Base-by-base conservation (phyloP, 1,140 invertebrate genomes). In the Pemphigus obesinymphae region DNA sequence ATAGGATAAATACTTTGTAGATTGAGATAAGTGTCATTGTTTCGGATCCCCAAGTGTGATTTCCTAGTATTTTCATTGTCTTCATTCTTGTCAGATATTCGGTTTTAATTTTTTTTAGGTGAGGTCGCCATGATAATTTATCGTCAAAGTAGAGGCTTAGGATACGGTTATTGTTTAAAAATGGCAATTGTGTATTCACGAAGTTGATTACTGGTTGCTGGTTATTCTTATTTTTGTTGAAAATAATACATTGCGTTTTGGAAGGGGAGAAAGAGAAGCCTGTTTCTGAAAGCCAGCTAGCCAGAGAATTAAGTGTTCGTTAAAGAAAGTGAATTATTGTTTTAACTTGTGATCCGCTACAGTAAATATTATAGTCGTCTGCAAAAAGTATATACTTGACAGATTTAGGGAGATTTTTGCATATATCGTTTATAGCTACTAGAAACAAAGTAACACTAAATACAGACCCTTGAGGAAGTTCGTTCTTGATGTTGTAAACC, bases 221-320 rank as follows among this genome's bases (percentile, higher is more conserved):
- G 50, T 20, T 37, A 34, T 76, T 76, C n/a, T 31, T 72, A 37
- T 61, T 58, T 58, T 55, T 55, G n/a, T 55, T 55, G 23, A 55
- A 55, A 3, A 23, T 55, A 2, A 55, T 26, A 26, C 53, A 55
- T 23, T 55, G 53, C 3, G 53, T 55, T 55, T 55, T 55, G 5
- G 53, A 23, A 1, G n/a, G n/a, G n/a, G 8, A 55, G 23, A 55
- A 55, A 23, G n/a, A 6, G 10, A 20, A 29, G 92, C 92, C 81
- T 95, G 95, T 87, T 88, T 94, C 66, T 95, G 93, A 86, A 94
- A 95, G 66, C 94, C 94, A n/a, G 92, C 90, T 55, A 20, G n/a
- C n/a, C 3, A 55, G 50, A 55, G 50, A 23, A 7, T 55, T 8
- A 23, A 55, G 50, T 10, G 50, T 6, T 26, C 2, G 20, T 55